phyloP scores from a whole-genome alignment of 2,113 vertebrate genomes.

The Aplodontia rufa region DNA sequence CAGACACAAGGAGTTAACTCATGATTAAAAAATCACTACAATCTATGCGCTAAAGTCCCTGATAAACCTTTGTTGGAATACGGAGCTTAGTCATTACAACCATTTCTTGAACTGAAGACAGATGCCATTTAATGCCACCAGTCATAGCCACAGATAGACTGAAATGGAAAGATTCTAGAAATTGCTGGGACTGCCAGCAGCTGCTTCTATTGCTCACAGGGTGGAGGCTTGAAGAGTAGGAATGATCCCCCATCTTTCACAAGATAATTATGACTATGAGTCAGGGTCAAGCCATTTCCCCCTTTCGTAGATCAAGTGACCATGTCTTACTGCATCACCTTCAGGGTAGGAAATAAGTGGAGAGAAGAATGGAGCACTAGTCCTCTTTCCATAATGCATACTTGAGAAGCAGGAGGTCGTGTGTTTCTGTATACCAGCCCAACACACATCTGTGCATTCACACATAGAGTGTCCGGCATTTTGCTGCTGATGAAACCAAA shows the following conservation, averaged over 20 bases:
- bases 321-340: background rate
- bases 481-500: background rate
- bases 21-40: background rate
- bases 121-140: background rate
- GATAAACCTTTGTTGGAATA: background rate
- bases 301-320: background rate
- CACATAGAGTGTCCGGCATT: background rate
- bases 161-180: slow-evolving; percentile 31
- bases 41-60: background rate
- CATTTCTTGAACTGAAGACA: background rate
- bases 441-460: background rate
- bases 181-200: background rate
- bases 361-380: background rate
- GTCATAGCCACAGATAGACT: background rate
- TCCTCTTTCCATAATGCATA: background rate
- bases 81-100: background rate
- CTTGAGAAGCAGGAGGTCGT: background rate
- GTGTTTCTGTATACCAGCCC: background rate
- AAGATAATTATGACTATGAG: background rate
- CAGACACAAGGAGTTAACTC: background rate
- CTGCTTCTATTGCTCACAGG: background rate
- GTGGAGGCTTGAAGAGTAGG: background rate
- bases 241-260: background rate
- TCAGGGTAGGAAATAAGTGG: background rate
- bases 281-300: slow-evolving; percentile 19